Conservation (phyloP, 2,113 vertebrate genomes). For the Podocnemis expansa region DNA sequence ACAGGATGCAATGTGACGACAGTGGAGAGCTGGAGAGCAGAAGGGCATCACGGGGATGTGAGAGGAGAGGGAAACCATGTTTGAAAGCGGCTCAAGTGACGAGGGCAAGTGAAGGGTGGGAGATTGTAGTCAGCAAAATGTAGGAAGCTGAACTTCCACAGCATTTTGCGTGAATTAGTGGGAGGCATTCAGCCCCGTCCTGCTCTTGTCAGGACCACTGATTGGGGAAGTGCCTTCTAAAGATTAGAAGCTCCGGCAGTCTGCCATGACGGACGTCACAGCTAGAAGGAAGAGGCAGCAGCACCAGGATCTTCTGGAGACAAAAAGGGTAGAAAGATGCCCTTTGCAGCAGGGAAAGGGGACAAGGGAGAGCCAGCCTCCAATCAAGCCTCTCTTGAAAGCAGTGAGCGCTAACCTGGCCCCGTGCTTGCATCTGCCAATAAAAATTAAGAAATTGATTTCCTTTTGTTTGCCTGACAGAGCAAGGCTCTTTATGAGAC, state of each 20-base stretch:
- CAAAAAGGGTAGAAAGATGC: neutral
- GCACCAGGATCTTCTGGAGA: rapidly evolving
- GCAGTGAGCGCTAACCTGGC: slow-evolving; percentile 51
- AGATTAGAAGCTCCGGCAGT: rapidly evolving
- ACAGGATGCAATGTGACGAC: neutral
- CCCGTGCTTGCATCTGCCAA: slow-evolving; percentile 67
- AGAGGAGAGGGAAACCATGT: neutral
- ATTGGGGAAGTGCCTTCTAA: neutral
- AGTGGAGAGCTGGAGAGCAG: neutral
- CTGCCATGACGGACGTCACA: neutral
- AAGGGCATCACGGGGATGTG: neutral
- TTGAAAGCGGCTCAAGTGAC: neutral
- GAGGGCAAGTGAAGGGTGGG: rapidly evolving
- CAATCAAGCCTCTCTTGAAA: neutral
- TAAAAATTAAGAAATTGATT: slow-evolving; percentile 86
- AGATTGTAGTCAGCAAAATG: neutral
- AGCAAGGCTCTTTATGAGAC: slow-evolving; percentile 74
- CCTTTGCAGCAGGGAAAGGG: neutral
- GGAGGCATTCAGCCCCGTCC: neutral
- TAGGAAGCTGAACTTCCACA: neutral
- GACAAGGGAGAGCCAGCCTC: neutral
- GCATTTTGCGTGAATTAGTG: neutral
- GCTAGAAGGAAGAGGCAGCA: neutral
- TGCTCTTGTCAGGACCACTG: neutral
- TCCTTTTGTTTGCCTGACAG: slow-evolving; percentile 80